Percentiles rank a stretch among this genome's conserved stretches.
phyloP scores from a whole-genome alignment of 1,140 invertebrate species.

The Archivesica marissinica region DNA sequence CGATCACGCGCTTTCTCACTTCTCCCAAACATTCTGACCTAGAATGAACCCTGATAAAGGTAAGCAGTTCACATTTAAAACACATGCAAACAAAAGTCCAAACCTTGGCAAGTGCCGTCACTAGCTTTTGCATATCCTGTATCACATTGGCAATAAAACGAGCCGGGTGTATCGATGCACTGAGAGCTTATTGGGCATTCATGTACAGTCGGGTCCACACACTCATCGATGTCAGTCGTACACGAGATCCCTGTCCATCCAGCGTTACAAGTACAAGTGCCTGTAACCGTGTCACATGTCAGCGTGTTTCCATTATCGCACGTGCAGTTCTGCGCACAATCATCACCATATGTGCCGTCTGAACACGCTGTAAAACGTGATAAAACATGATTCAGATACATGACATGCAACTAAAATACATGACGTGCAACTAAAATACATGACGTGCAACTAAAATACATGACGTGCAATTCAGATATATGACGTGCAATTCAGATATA shows the following conservation, averaged over 20 bases:
- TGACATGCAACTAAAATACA: not conserved
- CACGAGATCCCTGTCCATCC: conserved; percentile 31
- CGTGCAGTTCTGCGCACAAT: conserved; percentile 37
- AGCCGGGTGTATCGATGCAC: conserved; percentile 29
- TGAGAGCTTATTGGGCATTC: conserved; percentile 30
- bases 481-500: too few species aligned
- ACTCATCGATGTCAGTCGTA: conserved; percentile 31
- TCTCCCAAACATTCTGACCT: too few species aligned
- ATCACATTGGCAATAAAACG: conserved; percentile 29
- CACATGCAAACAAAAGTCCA: too few species aligned
- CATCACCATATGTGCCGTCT: conserved; percentile 21
- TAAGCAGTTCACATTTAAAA: too few species aligned
- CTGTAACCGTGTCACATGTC: conserved; percentile 30
- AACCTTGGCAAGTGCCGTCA: conserved; percentile 48
- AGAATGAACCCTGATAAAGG: too few species aligned
- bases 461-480: too few species aligned
- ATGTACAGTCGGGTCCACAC: not conserved
- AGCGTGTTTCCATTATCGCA: conserved; percentile 12
- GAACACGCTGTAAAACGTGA: conserved; percentile 32
- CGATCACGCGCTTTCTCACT: too few species aligned
- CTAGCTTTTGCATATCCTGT: conserved; percentile 20
- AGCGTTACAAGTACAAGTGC: conserved; percentile 37
- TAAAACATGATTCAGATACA: not conserved
- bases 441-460: too few species aligned
- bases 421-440: too few species aligned